Evolutionary conservation across 2,888 invertebrate genomes (phyloP).

Genomic region (Coecobrya sp.): DNA sequence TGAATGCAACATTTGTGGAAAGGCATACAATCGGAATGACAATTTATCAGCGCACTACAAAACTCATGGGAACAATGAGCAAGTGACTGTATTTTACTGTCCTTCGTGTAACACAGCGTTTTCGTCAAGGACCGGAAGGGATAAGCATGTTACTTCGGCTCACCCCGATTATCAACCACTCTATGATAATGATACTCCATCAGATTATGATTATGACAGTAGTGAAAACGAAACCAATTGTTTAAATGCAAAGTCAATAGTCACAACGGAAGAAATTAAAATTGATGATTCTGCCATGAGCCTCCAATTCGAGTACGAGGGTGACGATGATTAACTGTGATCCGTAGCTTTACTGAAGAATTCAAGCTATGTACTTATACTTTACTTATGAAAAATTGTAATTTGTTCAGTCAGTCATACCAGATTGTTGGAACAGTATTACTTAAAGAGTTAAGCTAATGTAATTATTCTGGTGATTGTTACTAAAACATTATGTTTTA

Average conservation of each 20-base stretch:
- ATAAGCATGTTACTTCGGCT: not conserved
- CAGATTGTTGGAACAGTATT: too few relatives aligned
- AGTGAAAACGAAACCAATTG: not conserved
- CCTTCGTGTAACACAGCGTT: conserved; percentile 32
- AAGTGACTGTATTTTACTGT: not conserved
- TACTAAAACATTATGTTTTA: too few relatives aligned
- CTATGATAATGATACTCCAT: not conserved
- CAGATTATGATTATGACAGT: not conserved
- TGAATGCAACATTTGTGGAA: conserved; percentile 54
- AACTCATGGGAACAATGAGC: conserved; percentile 6
- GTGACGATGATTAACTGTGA: conserved; percentile 15
- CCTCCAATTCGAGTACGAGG: conserved; percentile 43
- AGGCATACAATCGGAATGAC: conserved; percentile 52
- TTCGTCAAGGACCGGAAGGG: conserved; percentile 25
- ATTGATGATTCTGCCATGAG: not conserved
- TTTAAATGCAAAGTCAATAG: not conserved
- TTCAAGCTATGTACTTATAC: too few relatives aligned
- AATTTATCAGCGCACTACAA: conserved; percentile 48
- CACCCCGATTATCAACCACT: not conserved
- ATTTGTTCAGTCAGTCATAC: too few relatives aligned
- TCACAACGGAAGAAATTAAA: not conserved
- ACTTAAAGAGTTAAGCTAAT: too few relatives aligned
- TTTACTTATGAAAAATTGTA: too few relatives aligned
- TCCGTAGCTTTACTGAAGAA: not conserved
- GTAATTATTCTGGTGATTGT: too few relatives aligned